Percentiles rank a stretch among this genome's conserved stretches.
phyloP scores from a whole-genome alignment of 2,113 vertebrate genomes.

The Psammodynastes pulverulentus region DNA sequence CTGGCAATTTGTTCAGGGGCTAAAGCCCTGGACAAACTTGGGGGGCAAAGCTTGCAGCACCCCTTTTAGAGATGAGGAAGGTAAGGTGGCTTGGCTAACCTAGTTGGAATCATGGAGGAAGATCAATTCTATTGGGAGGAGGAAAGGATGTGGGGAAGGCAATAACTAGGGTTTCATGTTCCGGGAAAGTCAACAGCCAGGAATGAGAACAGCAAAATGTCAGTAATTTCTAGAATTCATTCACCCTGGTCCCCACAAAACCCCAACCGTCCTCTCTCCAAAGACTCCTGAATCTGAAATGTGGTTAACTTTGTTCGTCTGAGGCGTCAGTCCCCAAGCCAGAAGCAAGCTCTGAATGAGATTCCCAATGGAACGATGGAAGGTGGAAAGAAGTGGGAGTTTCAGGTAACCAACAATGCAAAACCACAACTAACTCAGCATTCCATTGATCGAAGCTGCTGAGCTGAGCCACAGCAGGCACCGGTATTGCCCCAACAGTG shows the following conservation, averaged over 20 bases:
- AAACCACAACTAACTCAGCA: neutral
- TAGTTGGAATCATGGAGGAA: slow-evolving; percentile 59
- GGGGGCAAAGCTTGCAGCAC: slow-evolving; percentile 60
- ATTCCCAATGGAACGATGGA: neutral
- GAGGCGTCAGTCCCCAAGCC: slow-evolving; percentile 15
- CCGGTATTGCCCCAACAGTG: slow-evolving; percentile 20
- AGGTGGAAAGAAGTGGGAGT: neutral
- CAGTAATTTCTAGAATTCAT: slow-evolving; percentile 61
- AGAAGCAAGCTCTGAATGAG: slow-evolving; percentile 22
- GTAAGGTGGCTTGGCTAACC: slow-evolving; percentile 50
- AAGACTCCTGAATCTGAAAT: slow-evolving; percentile 9
- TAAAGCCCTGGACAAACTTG: slow-evolving; percentile 58
- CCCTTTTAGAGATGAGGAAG: slow-evolving; percentile 60
- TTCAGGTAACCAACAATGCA: neutral
- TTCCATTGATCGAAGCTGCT: slow-evolving; percentile 33
- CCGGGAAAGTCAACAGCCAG: slow-evolving; percentile 64
- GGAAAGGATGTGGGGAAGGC: slow-evolving; percentile 56
- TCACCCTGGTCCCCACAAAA: slow-evolving; percentile 30
- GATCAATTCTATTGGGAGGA: slow-evolving; percentile 40
- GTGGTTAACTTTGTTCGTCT: slow-evolving; percentile 17
- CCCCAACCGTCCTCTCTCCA: neutral
- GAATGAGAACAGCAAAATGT: slow-evolving; percentile 66
- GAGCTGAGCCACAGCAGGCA: neutral
- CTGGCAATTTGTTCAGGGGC: slow-evolving; percentile 63
- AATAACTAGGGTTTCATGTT: slow-evolving; percentile 50